Evolutionary conservation across 2,113 vertebrate genomes (phyloP).

Genomic region (Ondatra zibethicus): DNA sequence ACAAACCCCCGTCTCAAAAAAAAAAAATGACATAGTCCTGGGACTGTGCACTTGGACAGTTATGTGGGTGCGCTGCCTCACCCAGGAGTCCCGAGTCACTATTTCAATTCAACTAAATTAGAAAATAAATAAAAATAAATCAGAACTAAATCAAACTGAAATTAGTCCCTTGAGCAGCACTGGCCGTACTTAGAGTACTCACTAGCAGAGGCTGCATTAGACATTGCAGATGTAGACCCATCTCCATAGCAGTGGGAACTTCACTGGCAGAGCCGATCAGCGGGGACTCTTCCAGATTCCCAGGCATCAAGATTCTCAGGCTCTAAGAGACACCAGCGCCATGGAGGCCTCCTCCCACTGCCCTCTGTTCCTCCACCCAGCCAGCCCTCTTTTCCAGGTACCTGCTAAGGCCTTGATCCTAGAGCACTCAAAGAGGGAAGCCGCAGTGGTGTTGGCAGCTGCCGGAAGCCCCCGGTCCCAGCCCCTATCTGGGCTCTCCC

Average conservation of each 20-base stretch:
- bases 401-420: conserved; percentile 96
- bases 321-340: too few relatives aligned
- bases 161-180: background rate
- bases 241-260: fast-evolving
- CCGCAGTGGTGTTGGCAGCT: conserved; percentile 87
- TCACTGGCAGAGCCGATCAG: background rate
- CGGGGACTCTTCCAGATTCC: background rate
- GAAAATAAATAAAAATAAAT: background rate
- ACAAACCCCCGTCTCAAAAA: background rate
- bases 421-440: conserved; percentile 95
- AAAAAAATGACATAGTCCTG: background rate
- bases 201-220: background rate
- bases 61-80: background rate
- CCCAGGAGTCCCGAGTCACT: background rate
- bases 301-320: background rate
- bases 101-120: background rate
- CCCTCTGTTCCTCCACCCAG: background rate
- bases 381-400: conserved; percentile 63
- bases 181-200: background rate
- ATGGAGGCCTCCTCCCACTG: background rate
- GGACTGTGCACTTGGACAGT: background rate
- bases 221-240: background rate
- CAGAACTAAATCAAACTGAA: background rate
- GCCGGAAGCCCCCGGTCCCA: conserved; percentile 81
- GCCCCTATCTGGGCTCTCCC: conserved; percentile 83